Evolutionary conservation across 2,888 invertebrate species (phyloP).

Genomic region (Scaptomyza cyrtandrae): DNA sequence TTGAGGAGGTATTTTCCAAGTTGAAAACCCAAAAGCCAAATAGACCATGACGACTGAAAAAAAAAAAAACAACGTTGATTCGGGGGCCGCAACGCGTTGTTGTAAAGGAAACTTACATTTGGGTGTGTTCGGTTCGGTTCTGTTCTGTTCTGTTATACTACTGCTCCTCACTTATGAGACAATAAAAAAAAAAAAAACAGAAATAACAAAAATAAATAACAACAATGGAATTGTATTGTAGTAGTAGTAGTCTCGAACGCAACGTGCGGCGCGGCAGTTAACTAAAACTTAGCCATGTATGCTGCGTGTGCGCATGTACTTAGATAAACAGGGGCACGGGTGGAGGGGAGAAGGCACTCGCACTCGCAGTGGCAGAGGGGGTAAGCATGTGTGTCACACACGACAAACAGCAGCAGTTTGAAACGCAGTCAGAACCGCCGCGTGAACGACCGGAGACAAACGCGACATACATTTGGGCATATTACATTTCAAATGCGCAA

Average conservation of each 20-base stretch:
- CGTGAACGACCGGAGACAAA: slow-evolving; percentile 13
- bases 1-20: slow-evolving; percentile 30
- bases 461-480: slow-evolving; percentile 38
- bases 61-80: no score
- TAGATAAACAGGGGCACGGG: slow-evolving; percentile 22
- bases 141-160: neutral
- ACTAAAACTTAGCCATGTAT: slow-evolving; percentile 40
- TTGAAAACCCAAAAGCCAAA: slow-evolving; percentile 69
- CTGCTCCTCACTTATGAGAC: slow-evolving; percentile 39
- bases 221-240: slow-evolving; percentile 30
- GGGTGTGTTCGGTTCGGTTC: slow-evolving; percentile 58
- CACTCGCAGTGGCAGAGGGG: neutral
- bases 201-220: slow-evolving; percentile 29
- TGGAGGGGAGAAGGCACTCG: no score
- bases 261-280: slow-evolving; percentile 32
- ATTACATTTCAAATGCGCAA: slow-evolving; percentile 63
- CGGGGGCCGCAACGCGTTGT: slow-evolving; percentile 21
- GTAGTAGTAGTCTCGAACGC: slow-evolving; percentile 8
- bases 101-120: slow-evolving; percentile 47
- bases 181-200: slow-evolving; percentile 18
- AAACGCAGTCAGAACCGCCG: slow-evolving; percentile 15
- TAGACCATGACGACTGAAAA: slow-evolving; percentile 67
- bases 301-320: slow-evolving; percentile 40
- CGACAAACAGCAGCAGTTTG: slow-evolving; percentile 16
- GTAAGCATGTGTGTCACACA: slow-evolving; percentile 28